Evolutionary conservation across 2,888 invertebrate species (phyloP).

Genomic region (Lamellibrachia satsuma): DNA sequence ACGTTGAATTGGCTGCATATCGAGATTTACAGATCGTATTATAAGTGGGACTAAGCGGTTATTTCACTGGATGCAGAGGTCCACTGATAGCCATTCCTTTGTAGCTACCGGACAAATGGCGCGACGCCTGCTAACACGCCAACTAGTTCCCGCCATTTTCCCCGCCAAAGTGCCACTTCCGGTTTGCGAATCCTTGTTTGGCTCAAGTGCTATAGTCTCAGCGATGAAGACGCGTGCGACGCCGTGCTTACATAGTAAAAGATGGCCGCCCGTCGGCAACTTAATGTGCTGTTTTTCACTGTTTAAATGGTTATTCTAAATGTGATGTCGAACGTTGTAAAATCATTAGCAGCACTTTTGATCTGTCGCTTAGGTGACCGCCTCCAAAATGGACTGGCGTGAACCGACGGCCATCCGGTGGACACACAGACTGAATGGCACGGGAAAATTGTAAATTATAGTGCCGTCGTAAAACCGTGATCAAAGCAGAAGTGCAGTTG

Average conservation of each 20-base stretch:
- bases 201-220: background rate
- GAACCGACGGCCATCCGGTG: conserved; percentile 18
- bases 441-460: conserved; percentile 18
- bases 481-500: conserved; percentile 21
- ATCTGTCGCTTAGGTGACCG: conserved; percentile 20
- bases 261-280: conserved; percentile 21
- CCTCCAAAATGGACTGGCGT: conserved; percentile 18
- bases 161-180: conserved; percentile 19
- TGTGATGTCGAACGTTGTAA: conserved; percentile 21
- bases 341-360: conserved; percentile 23
- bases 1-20: background rate
- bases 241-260: background rate
- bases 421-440: conserved; percentile 20
- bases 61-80: background rate
- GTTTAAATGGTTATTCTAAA: conserved; percentile 23
- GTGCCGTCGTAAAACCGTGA: conserved; percentile 25
- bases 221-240: background rate
- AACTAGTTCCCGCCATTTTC: conserved; percentile 23
- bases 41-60: background rate
- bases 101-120: background rate
- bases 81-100: background rate
- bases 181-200: conserved; percentile 23
- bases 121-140: background rate
- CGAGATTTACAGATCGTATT: background rate
- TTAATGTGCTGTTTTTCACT: conserved; percentile 20